Conservation (phyloP, 2,113 vertebrate genomes). For the Atherinomorus stipes region DNA sequence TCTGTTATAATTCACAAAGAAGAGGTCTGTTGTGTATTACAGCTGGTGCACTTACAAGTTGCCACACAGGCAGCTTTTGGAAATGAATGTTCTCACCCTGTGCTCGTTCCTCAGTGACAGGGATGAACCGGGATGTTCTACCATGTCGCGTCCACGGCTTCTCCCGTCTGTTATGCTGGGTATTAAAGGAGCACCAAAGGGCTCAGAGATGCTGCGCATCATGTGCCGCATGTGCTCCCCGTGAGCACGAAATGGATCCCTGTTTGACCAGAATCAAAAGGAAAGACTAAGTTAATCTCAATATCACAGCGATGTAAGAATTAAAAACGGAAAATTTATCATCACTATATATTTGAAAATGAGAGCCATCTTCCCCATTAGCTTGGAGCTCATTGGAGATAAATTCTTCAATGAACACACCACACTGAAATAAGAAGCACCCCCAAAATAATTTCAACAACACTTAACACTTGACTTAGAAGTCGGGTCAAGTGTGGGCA, state of each 20-base stretch:
- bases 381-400: conserved; percentile 6
- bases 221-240: conserved; percentile 86
- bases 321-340: neutral
- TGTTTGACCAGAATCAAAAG: conserved; percentile 63
- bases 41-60: conserved; percentile 2
- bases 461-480: conserved; percentile 12
- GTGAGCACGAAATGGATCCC: conserved; percentile 89
- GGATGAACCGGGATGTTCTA: conserved; percentile 47
- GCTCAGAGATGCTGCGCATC: conserved; percentile 90
- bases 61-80: neutral
- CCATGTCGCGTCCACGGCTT: conserved; percentile 44
- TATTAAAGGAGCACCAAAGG: conserved; percentile 82
- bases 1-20: neutral
- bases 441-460: conserved; percentile 40
- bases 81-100: conserved; percentile 82
- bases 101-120: conserved; percentile 63
- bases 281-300: neutral
- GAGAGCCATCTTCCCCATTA: neutral
- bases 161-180: conserved; percentile 81
- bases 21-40: neutral
- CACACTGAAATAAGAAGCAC: conserved; percentile 29
- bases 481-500: conserved; percentile 34
- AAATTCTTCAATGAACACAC: conserved; percentile 20
- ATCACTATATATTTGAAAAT: neutral
- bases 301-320: neutral